phyloP scores from a whole-genome alignment of 1,140 invertebrate genomes.

The Parasteatoda tepidariorum region DNA sequence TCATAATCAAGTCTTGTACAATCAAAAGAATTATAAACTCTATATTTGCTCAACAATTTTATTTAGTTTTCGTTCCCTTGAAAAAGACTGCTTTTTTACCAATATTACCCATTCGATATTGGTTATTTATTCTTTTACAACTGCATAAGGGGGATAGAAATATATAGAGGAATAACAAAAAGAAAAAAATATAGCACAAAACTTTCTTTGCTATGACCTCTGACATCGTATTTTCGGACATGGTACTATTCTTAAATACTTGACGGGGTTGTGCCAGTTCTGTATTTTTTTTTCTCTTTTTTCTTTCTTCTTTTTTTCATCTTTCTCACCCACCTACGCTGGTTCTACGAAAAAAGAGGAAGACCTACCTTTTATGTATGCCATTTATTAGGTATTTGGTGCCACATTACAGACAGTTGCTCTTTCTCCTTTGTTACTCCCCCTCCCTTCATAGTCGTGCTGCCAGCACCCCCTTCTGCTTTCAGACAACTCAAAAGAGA shows the following conservation, averaged over 20 bases:
- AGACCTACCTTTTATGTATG: not conserved
- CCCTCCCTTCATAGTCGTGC: too few species aligned
- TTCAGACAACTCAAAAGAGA: not conserved
- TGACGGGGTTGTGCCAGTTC: not conserved
- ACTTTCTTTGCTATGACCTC: not conserved
- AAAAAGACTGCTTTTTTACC: too few species aligned
- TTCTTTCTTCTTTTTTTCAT: not conserved
- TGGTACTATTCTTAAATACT: not conserved
- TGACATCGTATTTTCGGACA: not conserved
- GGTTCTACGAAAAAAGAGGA: not conserved
- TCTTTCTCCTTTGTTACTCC: not conserved
- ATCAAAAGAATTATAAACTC: too few species aligned
- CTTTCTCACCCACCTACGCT: not conserved
- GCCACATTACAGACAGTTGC: not conserved
- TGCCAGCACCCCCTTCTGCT: not conserved
- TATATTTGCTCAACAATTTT: too few species aligned
- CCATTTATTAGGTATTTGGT: not conserved
- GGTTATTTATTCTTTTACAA: too few species aligned
- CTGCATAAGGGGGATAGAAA: too few species aligned
- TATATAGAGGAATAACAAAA: too few species aligned
- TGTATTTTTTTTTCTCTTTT: not conserved
- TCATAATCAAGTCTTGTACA: too few species aligned
- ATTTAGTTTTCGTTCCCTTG: too few species aligned
- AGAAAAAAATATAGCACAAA: not conserved
- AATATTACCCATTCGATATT: too few species aligned